Conservation (phyloP, 1,140 invertebrate genomes). For the Carposina sasakii region DNA sequence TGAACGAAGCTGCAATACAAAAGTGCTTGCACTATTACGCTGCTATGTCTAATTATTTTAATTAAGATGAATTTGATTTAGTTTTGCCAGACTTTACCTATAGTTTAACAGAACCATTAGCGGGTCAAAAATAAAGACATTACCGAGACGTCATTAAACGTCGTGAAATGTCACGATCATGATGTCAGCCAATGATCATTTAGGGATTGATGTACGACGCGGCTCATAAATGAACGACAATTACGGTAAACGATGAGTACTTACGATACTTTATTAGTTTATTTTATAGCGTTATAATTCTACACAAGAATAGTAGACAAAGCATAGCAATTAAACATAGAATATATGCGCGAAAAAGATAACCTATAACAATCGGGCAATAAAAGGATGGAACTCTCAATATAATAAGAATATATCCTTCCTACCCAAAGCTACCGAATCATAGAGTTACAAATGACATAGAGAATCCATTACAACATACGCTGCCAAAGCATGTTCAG, state of each 20-base stretch:
- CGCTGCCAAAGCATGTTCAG: too few relatives aligned
- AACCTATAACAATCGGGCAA: too few relatives aligned
- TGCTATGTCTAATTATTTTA: not conserved
- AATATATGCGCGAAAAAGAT: not conserved
- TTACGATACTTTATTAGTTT: not conserved
- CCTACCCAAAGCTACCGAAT: too few relatives aligned
- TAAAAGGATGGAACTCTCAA: too few relatives aligned
- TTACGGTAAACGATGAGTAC: not conserved
- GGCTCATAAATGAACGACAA: not conserved
- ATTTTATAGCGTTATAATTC: not conserved
- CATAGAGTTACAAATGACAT: too few relatives aligned
- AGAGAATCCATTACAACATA: too few relatives aligned
- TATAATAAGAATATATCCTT: too few relatives aligned
- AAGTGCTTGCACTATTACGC: not conserved
- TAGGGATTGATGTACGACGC: not conserved
- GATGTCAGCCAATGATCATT: conserved; percentile 2
- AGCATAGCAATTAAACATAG: not conserved
- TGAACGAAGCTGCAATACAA: too few relatives aligned
- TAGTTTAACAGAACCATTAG: conserved; percentile 4
- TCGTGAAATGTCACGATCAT: conserved; percentile 15
- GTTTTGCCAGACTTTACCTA: not conserved
- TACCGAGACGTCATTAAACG: conserved; percentile 6
- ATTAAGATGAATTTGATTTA: not conserved
- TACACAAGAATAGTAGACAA: not conserved
- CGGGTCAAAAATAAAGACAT: conserved; percentile 13